Conservation (phyloP, 2,113 vertebrate genomes). For the Microcebus jonahi region DNA sequence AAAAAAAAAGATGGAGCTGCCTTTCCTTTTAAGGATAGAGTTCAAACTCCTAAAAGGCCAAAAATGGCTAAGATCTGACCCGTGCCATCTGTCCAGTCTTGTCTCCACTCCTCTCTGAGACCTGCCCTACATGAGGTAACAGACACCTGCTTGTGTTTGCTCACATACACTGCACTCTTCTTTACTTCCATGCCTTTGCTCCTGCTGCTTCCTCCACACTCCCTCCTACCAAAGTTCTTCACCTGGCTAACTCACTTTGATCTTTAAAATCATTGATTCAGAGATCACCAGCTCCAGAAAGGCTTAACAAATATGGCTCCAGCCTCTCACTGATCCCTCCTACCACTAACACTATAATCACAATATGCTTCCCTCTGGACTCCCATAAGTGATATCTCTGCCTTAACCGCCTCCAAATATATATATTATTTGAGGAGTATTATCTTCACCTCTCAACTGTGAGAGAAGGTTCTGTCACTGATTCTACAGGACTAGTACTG, state of each 20-base stretch:
- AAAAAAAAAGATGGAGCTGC: background rate
- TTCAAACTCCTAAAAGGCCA: background rate
- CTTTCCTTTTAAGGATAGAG: background rate
- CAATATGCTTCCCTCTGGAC: background rate
- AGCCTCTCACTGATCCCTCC: background rate
- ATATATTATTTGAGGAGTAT: background rate
- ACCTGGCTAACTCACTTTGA: background rate
- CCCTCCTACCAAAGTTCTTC: background rate
- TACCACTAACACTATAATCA: background rate
- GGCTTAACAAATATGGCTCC: background rate
- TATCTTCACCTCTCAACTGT: background rate
- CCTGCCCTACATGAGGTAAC: background rate
- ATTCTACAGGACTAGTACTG: background rate
- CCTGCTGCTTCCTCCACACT: background rate
- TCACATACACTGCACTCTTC: background rate
- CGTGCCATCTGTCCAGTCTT: background rate
- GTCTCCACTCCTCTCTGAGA: background rate
- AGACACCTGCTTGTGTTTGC: background rate
- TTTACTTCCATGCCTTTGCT: background rate
- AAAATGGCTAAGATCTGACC: background rate
- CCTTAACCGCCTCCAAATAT: background rate
- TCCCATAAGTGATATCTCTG: background rate
- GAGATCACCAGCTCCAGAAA: background rate
- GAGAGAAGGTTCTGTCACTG: conserved; percentile 7
- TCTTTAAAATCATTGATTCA: background rate